These are phyloP conservation scores for Drosophila picticornis DNA, from an alignment of 2,888 invertebrate species.

Conservation along the genomic window DNA sequence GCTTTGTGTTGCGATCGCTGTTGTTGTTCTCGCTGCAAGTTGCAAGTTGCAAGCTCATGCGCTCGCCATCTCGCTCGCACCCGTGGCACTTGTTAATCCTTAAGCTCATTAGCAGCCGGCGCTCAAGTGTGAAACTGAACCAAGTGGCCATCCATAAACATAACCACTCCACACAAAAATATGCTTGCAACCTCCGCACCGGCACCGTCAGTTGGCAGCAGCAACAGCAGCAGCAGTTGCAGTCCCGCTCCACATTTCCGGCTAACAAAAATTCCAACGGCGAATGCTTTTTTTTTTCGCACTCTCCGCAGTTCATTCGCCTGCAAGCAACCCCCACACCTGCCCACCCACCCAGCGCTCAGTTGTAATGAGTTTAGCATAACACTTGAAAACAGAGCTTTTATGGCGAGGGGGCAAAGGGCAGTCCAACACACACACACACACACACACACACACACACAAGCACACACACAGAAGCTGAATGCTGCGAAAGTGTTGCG, in stretches of 20 bases:
- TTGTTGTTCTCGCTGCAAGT: conserved; percentile 1
- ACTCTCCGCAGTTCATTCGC: conserved; percentile 40
- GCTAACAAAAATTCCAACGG: conserved; percentile 41
- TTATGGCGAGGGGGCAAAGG: background rate
- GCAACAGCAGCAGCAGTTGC: conserved; percentile 7
- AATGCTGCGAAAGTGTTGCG: conserved; percentile 65
- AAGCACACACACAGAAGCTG: conserved; percentile 41
- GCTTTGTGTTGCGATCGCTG: conserved; percentile 5
- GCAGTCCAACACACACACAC: conserved; percentile 5
- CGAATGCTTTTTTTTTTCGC: conserved; percentile 12
- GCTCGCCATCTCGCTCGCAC: background rate
- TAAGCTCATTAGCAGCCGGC: conserved; percentile 74
- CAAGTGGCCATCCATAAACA: conserved; percentile 72
- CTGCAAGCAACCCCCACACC: background rate
- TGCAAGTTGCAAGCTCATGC: conserved; percentile 1
- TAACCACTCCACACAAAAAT: conserved; percentile 42
- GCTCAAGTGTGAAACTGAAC: conserved; percentile 76
- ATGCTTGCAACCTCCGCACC: conserved; percentile 24
- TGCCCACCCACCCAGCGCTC: background rate
- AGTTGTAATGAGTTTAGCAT: conserved; percentile 56
- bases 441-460: conserved; percentile 1
- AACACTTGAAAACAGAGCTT: conserved; percentile 11
- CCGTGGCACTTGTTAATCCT: conserved; percentile 55
- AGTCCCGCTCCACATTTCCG: conserved; percentile 19
- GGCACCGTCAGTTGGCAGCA: conserved; percentile 8